Evolutionary conservation across 2,888 invertebrate genomes (phyloP).

Genomic region (Eutolmus rufibarbis): DNA sequence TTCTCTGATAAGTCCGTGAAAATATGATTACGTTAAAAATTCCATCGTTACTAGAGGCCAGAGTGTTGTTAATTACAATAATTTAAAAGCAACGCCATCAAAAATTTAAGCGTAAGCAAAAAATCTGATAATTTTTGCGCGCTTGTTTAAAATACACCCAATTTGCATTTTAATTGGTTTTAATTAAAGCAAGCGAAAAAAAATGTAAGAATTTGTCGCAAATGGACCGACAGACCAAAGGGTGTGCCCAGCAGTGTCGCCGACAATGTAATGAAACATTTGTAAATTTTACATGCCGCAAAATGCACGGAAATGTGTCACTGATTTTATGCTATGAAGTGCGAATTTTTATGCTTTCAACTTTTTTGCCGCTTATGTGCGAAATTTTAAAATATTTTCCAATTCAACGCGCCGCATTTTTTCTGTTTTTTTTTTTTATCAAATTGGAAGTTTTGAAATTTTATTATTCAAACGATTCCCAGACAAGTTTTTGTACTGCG

Average conservation of each 20-base stretch:
- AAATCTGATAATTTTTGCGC: constrained; percentile 30
- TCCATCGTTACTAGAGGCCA: not conserved
- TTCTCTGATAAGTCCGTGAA: not conserved
- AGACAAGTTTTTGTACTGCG: not conserved
- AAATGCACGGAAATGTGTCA: constrained; percentile 7
- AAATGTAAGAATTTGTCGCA: not conserved
- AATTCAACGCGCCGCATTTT: not conserved
- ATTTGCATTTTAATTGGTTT: constrained; percentile 23
- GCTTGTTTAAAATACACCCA: not conserved
- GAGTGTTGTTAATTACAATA: not conserved
- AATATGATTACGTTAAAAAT: not conserved
- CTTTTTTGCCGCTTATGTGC: not conserved
- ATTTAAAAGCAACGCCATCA: constrained; percentile 6
- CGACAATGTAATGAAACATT: constrained; percentile 23
- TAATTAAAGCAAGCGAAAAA: not conserved
- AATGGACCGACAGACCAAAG: not conserved
- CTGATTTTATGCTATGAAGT: constrained; percentile 7
- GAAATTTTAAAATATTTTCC: not conserved
- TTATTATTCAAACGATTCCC: not conserved
- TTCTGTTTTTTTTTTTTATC: not conserved
- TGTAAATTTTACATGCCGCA: constrained; percentile 19
- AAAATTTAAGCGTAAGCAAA: constrained; percentile 25
- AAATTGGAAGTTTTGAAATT: not conserved
- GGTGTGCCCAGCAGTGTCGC: not conserved
- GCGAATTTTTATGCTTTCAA: not conserved